A percentile compares a stretch with the other conserved stretches of the same genome.
These are phyloP conservation scores for Apodemus agrarius DNA, from an alignment of 2,797 vertebrate species.

Conservation along the genomic window DNA sequence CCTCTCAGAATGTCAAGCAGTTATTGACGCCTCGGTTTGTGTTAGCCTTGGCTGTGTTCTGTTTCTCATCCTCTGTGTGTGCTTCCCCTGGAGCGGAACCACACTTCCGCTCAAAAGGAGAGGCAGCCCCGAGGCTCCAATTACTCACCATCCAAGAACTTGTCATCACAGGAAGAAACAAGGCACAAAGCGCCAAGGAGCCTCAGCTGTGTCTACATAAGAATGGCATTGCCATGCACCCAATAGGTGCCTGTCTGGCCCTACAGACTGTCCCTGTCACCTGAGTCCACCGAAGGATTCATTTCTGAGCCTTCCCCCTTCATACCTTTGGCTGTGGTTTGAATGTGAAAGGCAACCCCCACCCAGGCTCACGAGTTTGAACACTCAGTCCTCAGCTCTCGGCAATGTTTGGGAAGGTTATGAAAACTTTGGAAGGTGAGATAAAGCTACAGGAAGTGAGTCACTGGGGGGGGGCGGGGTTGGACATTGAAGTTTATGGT, in stretches of 20 bases:
- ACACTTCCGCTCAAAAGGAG: neutral
- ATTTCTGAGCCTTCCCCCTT: neutral
- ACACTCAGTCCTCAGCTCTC: neutral
- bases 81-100: neutral
- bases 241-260: neutral
- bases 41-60: neutral
- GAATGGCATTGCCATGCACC: neutral
- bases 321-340: neutral
- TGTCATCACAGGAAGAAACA: neutral
- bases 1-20: slow-evolving; percentile 17
- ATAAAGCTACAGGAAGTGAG: neutral
- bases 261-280: neutral
- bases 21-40: neutral
- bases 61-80: neutral
- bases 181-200: neutral
- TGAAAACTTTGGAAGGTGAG: neutral
- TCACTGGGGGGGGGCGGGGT: neutral
- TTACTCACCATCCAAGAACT: slow-evolving; percentile 55
- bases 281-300: neutral
- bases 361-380: neutral
- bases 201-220: neutral
- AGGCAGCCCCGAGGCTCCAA: slow-evolving; percentile 64
- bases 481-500: neutral
- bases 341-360: neutral
- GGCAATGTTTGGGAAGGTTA: neutral